Evolutionary conservation across 2,113 vertebrate species (phyloP), one percentile per base, ranked within the genome.

Genomic region (Condylura cristata): DNA sequence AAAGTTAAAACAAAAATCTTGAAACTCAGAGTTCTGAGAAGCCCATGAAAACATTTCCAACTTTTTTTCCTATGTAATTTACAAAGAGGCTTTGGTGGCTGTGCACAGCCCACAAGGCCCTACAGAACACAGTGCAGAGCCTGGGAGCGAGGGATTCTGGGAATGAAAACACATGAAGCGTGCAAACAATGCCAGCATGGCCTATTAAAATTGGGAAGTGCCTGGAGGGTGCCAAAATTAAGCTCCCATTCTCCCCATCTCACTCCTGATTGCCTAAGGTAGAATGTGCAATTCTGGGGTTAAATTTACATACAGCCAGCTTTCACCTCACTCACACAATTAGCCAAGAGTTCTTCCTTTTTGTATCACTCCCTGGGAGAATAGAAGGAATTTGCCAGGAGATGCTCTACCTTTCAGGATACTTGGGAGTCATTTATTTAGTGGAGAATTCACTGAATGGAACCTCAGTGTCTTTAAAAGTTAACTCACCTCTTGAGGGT

Each of bases 381-480:
- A 75, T 51, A 78, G 20, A 58, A 92, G 41, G 68, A 60, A 41
- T 56, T 4, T 75, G n/a, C 1, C 10, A 63, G 83, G 44, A 88
- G 41, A n/a, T 28, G 8, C 46, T 46, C 2, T 65, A 71, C 82
- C 46, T 92, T 94, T 48, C 53, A 78, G 89, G 68, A 58, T 83
- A 37, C 56, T 39, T 34, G 46, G 86, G 76, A 74, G 86, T n/a
- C 44, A 58, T 58, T 85, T 63, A 58, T 58, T 85, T 63, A 95
- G 37, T 14, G 37, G 11, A 68, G 34, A 76, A 95, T 94, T 95
- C 74, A 70, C 48, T 0, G 1, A 86, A 74, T 65, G 51, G 85
- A 92, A 85, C 61, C 80, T 68, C 56, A 9, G 78, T 79, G 63
- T 87, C 79, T 92, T 34, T 74, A 71, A 60, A 76, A 95, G 81